A percentile compares a stretch with the other conserved stretches of the same genome.
Evolutionary conservation across 2,113 vertebrate species (phyloP).

Genomic region (Aptenodytes patagonicus): DNA sequence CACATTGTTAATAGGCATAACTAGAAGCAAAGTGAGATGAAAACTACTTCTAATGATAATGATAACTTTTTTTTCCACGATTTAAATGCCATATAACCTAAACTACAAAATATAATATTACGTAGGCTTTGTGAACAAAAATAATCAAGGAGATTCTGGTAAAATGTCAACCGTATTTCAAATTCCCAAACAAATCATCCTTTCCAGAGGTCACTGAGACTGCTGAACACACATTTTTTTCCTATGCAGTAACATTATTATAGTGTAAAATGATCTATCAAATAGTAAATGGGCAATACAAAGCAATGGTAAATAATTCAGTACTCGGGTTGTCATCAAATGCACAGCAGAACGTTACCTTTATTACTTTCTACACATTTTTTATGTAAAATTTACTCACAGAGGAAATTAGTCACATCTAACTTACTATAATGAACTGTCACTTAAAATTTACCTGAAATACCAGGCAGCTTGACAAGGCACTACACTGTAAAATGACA

Average conservation of each 20-base stretch:
- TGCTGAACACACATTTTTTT: constrained; percentile 30
- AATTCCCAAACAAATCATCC: constrained; percentile 27
- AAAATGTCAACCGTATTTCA: neutral
- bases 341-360: constrained; percentile 14
- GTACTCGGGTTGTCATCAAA: neutral
- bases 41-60: neutral
- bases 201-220: constrained; percentile 39
- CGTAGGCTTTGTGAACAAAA: neutral
- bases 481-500: neutral
- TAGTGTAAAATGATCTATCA: constrained; percentile 62
- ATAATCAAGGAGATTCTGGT: neutral
- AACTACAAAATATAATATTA: neutral
- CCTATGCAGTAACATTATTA: constrained; percentile 26
- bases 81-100: neutral
- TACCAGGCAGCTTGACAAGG: neutral
- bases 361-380: neutral
- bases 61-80: neutral
- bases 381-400: neutral
- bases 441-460: constrained; percentile 11
- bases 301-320: constrained; percentile 71
- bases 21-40: neutral
- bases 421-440: neutral
- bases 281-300: constrained; percentile 51
- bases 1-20: neutral
- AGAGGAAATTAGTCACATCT: neutral